Conservation (phyloP, 2,113 vertebrate genomes). For the Upupa epops region DNA sequence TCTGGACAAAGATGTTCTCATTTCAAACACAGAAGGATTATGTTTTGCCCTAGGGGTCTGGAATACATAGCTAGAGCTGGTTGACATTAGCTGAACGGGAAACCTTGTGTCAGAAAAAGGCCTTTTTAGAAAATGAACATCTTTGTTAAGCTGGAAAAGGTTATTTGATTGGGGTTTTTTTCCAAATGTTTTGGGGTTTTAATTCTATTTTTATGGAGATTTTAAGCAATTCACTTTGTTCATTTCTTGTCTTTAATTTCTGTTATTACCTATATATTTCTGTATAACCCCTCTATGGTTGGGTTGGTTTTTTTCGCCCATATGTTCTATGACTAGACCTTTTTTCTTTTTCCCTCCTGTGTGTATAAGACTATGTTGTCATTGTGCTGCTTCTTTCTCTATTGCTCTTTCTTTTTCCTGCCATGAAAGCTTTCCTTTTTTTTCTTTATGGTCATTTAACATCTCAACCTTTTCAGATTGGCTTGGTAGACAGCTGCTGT, state of each 20-base stretch:
- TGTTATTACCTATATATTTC: slow-evolving; percentile 31
- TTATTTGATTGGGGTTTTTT: background rate
- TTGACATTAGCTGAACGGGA: slow-evolving; percentile 19
- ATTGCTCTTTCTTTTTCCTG: background rate
- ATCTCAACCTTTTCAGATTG: slow-evolving; percentile 23
- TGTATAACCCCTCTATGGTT: slow-evolving; percentile 19
- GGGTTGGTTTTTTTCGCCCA: background rate
- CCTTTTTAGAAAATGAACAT: background rate
- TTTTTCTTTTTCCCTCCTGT: background rate
- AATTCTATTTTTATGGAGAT: background rate
- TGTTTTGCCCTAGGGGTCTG: slow-evolving; percentile 18
- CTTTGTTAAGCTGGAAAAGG: background rate
- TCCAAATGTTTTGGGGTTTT: background rate
- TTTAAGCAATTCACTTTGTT: background rate
- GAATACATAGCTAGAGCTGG: background rate
- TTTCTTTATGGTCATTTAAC: slow-evolving; percentile 6
- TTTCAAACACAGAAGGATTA: slow-evolving; percentile 20
- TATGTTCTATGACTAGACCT: background rate
- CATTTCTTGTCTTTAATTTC: background rate
- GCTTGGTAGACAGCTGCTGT: background rate
- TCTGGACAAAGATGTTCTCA: slow-evolving; percentile 3
- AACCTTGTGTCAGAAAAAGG: background rate
- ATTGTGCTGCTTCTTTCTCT: background rate
- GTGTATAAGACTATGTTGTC: background rate
- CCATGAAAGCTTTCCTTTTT: background rate